Base-by-base conservation (phyloP, 2,113 vertebrate genomes). In the Eira barbara region DNA sequence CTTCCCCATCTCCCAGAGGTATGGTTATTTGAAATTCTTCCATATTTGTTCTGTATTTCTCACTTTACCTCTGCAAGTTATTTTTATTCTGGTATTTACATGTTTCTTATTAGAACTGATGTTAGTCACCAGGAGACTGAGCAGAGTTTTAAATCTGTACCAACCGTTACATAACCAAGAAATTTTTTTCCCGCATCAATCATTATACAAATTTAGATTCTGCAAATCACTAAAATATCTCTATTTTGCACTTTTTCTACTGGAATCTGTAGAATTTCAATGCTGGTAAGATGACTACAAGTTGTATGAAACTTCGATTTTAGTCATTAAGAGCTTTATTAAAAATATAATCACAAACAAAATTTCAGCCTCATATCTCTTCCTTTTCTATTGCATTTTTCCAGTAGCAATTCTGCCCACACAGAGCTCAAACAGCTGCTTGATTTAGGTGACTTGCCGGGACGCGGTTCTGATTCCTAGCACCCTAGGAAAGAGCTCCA, bases 41-140 rank as follows among this genome's bases (percentile, higher is more conserved):
- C 52, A 29, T 61, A 49, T 69, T 61, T 96, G 81, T 10, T 92
- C 49, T 17, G 47, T 39, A 63, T 80, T 84, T 80, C 63, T 71
- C 63, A 55, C 34, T 61, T 95, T 85, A 61, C 49, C 18, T 76
- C 42, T 82, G 21, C 9, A 14, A 47, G 39, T 45, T 96, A 95
- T 87, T 94, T 96, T 96, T 89, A 93, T 76, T 14, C 67, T 89
- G 84, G 34, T 89, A 95, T 97, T 95, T 92, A 87, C 80, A 65
- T 57, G n/a, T 39, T 86, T 95, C 73, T 71, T 87, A 95, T 87
- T 93, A 97, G 42, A 96, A 82, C n/a, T 18, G 42, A 65, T n/a
- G 52, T 61, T 83, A 78, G 89, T 90, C 57, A 90, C 69, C 47
- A 87, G 67, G 73, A 78, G 1, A 63, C 73, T 36, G 91, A 93